Evolutionary conservation across 2,797 vertebrate species (phyloP).

Genomic region (Molothrus aeneus): DNA sequence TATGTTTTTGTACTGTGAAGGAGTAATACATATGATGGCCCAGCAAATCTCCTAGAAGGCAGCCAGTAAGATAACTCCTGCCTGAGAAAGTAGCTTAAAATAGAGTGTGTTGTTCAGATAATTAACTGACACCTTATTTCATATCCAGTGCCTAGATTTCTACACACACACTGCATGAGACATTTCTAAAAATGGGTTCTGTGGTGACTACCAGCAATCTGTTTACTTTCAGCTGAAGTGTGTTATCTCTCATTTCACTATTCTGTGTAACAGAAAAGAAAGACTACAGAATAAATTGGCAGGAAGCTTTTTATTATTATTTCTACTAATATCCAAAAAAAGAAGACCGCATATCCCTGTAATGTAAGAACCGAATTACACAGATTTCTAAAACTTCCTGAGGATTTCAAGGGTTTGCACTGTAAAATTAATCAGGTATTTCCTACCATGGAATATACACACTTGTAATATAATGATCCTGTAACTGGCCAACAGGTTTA

Average conservation of each 20-base stretch:
- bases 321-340: neutral
- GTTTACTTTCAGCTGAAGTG: neutral
- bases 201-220: neutral
- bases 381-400: neutral
- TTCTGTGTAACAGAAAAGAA: neutral
- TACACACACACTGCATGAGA: neutral
- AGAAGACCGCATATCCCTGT: neutral
- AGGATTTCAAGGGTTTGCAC: neutral
- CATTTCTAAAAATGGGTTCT: neutral
- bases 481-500: neutral
- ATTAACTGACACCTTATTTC: neutral
- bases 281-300: neutral
- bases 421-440: neutral
- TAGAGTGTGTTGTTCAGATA: neutral
- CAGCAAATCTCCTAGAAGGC: neutral
- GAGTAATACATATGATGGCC: fast-evolving
- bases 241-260: neutral
- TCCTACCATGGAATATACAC: neutral
- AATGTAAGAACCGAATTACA: neutral
- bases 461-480: neutral
- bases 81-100: neutral
- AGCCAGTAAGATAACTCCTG: neutral
- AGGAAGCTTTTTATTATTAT: neutral
- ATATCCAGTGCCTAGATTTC: neutral
- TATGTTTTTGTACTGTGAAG: neutral